phyloP scores from a whole-genome alignment of 2,113 vertebrate genomes.

The human (Homo sapiens) region GRCh38 chr13:61801501-61802000 shows the following conservation, averaged over 20 bases:
- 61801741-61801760: background rate
- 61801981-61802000: background rate
- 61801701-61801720: background rate
- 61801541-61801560: background rate
- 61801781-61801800: background rate
- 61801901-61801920: background rate
- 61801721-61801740: background rate
- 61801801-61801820: background rate
- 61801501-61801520: background rate
- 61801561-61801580: background rate
- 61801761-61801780: background rate
- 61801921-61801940: background rate
- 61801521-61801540: background rate
- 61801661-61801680: background rate
- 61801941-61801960: background rate
- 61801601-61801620: background rate
- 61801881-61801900: background rate
- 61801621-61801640: background rate
- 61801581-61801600: background rate
- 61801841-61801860: background rate
- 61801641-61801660: no score
- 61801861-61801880: background rate
- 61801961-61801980: background rate
- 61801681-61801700: background rate
- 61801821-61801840: no score